phyloP scores from a whole-genome alignment of 1,140 invertebrate species.

The Aphelinus atriplicis region DNA sequence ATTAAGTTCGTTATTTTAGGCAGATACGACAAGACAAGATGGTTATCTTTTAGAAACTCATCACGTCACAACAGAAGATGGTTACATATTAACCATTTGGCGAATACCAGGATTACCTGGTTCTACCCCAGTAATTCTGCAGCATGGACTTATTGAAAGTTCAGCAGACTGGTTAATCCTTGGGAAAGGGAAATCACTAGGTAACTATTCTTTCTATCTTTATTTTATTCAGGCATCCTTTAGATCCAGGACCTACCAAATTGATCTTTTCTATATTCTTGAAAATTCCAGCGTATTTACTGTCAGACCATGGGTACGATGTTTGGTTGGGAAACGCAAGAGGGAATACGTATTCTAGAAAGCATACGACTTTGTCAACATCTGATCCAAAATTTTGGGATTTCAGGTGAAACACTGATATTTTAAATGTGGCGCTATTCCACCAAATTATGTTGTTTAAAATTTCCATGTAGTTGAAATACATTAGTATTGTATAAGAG shows the following conservation, averaged over 20 bases:
- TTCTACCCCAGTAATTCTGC: slow-evolving; percentile 66
- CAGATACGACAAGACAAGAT: slow-evolving; percentile 2
- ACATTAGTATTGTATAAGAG: too few species aligned
- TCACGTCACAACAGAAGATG: slow-evolving; percentile 74
- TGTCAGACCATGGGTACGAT: slow-evolving; percentile 78
- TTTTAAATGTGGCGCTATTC: too few species aligned
- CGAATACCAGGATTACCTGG: slow-evolving; percentile 70
- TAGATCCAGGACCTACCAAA: too few species aligned
- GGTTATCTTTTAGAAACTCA: slow-evolving; percentile 70
- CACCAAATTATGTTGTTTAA: too few species aligned
- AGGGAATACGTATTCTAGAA: slow-evolving; percentile 71
- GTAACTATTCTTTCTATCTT: slow-evolving; percentile 1
- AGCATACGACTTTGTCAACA: slow-evolving; percentile 55
- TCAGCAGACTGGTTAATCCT: slow-evolving; percentile 74
- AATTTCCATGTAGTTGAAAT: too few species aligned
- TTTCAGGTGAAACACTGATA: slow-evolving; percentile 34
- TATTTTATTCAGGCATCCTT: too few species aligned
- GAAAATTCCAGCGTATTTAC: slow-evolving; percentile 68
- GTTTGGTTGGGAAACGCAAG: slow-evolving; percentile 78
- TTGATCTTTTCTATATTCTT: too few species aligned
- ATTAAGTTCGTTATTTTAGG: not conserved
- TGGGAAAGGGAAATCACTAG: slow-evolving; percentile 68
- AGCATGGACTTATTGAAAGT: slow-evolving; percentile 76
- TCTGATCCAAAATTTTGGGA: slow-evolving; percentile 75
- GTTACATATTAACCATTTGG: slow-evolving; percentile 77